These are phyloP conservation scores for Neuroscelio doddi DNA, from an alignment of 2,888 invertebrate species.

Conservation along the genomic window DNA sequence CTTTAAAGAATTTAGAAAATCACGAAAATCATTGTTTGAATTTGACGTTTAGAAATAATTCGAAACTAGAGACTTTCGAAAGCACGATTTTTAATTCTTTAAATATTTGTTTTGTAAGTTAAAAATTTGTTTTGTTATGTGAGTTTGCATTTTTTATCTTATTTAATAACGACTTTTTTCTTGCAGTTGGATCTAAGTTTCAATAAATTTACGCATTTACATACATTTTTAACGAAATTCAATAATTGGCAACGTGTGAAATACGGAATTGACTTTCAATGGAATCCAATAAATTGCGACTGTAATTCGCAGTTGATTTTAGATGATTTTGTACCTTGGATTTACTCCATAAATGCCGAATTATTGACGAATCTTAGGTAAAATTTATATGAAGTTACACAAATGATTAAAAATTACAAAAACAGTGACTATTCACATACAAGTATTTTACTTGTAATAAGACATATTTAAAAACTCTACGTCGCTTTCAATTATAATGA, in stretches of 20 bases:
- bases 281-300: conserved; percentile 78
- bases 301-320: conserved; percentile 78
- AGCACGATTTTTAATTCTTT: conserved; percentile 67
- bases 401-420: no score
- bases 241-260: conserved; percentile 63
- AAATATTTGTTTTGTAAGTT: conserved; percentile 75
- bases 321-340: conserved; percentile 73
- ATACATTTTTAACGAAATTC: conserved; percentile 63
- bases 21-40: conserved; percentile 70
- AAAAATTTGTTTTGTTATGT: no score
- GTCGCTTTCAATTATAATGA: no score
- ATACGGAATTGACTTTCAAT: conserved; percentile 75
- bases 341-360: conserved; percentile 72
- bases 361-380: conserved; percentile 75
- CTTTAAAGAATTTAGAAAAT: conserved; percentile 72
- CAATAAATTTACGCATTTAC: conserved; percentile 73
- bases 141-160: no score
- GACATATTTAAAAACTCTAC: no score
- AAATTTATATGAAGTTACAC: conserved; percentile 6
- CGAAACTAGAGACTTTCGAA: conserved; percentile 70
- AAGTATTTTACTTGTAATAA: no score
- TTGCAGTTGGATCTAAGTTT: conserved; percentile 75
- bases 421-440: no score
- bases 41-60: conserved; percentile 73
- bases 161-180: conserved; percentile 11